Evolutionary conservation across 2,113 vertebrate genomes (phyloP).

Genomic region (Cebus imitator): DNA sequence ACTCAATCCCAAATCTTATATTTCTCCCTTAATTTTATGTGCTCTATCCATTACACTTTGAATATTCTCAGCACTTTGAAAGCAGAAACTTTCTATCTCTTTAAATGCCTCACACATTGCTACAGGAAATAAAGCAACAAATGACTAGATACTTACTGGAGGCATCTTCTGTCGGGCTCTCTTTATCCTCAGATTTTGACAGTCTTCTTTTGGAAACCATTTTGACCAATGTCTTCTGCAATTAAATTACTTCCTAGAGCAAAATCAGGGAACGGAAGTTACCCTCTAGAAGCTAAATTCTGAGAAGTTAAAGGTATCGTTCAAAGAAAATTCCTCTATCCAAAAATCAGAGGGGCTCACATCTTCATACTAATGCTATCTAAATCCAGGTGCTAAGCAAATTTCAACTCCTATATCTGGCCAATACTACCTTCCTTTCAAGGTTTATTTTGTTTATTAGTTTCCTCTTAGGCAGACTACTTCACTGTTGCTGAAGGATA

Average conservation of each 20-base stretch:
- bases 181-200: slow-evolving; percentile 51
- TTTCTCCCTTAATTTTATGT: background rate
- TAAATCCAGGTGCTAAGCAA: slow-evolving; percentile 8
- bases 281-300: background rate
- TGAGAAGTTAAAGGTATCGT: background rate
- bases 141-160: slow-evolving; percentile 72
- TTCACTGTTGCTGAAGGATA: background rate
- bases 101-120: background rate
- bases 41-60: background rate
- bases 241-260: slow-evolving; percentile 39
- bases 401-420: background rate
- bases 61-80: background rate
- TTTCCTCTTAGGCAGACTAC: background rate
- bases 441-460: background rate
- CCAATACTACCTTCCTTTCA: background rate
- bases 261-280: slow-evolving; percentile 30
- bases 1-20: background rate
- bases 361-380: background rate
- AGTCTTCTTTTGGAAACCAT: slow-evolving; percentile 83
- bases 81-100: background rate
- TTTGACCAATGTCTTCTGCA: slow-evolving; percentile 55
- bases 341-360: background rate
- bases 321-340: slow-evolving; percentile 21
- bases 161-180: slow-evolving; percentile 62
- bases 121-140: slow-evolving; percentile 2